Evolutionary conservation across 2,888 invertebrate genomes (phyloP).

Genomic region (Sturmia bella): DNA sequence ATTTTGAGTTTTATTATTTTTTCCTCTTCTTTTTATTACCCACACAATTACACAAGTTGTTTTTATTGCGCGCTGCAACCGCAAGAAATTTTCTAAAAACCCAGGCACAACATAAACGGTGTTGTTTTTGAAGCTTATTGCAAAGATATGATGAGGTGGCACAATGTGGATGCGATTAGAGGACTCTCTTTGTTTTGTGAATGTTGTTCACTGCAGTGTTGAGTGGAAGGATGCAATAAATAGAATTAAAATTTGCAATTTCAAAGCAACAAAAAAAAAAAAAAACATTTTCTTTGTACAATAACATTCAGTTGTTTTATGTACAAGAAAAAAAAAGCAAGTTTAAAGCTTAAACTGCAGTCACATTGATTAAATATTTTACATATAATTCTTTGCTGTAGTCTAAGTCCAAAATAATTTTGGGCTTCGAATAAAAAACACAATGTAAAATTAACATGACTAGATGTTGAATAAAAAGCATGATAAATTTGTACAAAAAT

Average conservation of each 20-base stretch:
- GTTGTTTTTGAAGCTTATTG: conserved; percentile 47
- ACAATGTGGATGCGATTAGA: neutral
- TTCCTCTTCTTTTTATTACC: neutral
- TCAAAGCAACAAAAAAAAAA: conserved; percentile 11
- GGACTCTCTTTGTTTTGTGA: conserved; percentile 21
- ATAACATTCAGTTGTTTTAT: no score
- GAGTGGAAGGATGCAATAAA: conserved; percentile 51
- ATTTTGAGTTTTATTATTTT: neutral
- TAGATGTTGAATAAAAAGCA: no score
- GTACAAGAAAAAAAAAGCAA: no score
- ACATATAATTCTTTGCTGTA: no score
- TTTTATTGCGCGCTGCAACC: conserved; percentile 42
- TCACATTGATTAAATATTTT: no score
- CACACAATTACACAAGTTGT: conserved; percentile 9
- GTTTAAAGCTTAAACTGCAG: no score
- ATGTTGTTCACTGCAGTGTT: neutral
- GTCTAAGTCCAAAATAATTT: no score
- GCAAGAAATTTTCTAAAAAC: conserved; percentile 36
- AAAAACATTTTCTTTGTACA: neutral
- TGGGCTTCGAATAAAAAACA: no score
- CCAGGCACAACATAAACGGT: conserved; percentile 52
- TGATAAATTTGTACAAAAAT: no score
- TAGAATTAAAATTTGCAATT: conserved; percentile 46
- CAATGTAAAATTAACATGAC: no score
- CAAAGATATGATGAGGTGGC: no score